Evolutionary conservation across 2,888 invertebrate species (phyloP).

Genomic region (Phalera bucephala): DNA sequence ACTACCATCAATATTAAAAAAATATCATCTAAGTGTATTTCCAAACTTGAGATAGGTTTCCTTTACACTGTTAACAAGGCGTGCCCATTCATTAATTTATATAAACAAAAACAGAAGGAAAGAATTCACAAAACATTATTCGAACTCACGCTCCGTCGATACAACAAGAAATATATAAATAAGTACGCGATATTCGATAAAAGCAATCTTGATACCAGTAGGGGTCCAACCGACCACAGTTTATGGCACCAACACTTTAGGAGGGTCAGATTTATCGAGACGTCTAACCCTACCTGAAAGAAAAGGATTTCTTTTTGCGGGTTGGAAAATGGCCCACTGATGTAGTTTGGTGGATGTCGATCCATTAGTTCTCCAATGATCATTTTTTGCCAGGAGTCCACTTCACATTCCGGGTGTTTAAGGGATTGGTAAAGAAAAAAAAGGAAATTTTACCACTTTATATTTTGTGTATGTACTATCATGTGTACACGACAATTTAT

Average conservation of each 20-base stretch:
- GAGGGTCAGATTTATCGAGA: constrained; percentile 62
- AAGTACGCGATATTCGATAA: constrained; percentile 56
- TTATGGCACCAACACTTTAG: constrained; percentile 62
- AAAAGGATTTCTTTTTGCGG: constrained; percentile 37
- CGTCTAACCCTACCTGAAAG: constrained; percentile 58
- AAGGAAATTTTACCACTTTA: no score
- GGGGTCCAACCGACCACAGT: constrained; percentile 42
- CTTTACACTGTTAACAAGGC: no score
- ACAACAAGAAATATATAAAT: constrained; percentile 21
- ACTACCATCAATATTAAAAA: no score
- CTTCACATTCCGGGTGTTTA: no score
- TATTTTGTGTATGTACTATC: no score
- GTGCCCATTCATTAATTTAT: not conserved
- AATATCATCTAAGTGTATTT: no score
- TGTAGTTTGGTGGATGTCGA: constrained; percentile 21
- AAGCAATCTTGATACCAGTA: constrained; percentile 65
- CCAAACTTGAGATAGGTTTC: no score
- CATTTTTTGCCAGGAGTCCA: no score
- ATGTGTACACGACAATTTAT: no score
- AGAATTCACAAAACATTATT: constrained; percentile 7
- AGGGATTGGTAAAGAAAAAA: no score
- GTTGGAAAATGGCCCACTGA: constrained; percentile 35
- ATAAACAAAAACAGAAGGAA: not conserved
- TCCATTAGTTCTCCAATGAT: constrained; percentile 22
- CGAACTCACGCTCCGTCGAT: constrained; percentile 12